Percentiles rank a stretch among this genome's conserved stretches.
These are phyloP conservation scores for Patagioenas fasciata DNA, from an alignment of 2,113 vertebrate species.

Conservation along the genomic window DNA sequence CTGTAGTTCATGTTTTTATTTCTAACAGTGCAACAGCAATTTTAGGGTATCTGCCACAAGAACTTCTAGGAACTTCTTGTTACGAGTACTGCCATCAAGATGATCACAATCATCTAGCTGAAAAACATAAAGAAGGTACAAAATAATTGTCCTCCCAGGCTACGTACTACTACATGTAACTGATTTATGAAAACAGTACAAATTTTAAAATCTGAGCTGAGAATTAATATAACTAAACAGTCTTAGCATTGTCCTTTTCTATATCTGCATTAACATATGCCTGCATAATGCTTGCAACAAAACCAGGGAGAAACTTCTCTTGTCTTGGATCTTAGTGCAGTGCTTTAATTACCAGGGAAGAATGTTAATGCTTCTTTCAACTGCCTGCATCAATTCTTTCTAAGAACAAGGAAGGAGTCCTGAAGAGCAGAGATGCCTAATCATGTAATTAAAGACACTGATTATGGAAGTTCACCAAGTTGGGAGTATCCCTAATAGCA, in stretches of 20 bases:
- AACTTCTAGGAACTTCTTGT: constrained; percentile 91
- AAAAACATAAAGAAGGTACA: constrained; percentile 90
- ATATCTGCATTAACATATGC: not conserved
- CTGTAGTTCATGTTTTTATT: constrained; percentile 38
- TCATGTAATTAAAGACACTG: not conserved
- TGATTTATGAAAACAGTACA: not conserved
- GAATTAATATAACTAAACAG: not conserved
- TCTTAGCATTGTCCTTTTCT: not conserved
- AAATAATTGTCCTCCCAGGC: not conserved
- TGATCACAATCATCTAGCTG: constrained; percentile 87
- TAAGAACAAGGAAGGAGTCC: not conserved
- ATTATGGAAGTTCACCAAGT: not conserved
- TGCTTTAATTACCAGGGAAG: not conserved
- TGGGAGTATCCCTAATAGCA: not conserved
- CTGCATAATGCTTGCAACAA: not conserved
- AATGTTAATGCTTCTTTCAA: not conserved
- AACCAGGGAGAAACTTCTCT: not conserved
- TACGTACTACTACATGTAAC: not conserved
- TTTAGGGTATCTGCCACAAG: constrained; percentile 91
- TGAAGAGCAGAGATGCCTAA: not conserved
- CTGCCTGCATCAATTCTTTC: not conserved
- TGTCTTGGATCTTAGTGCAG: not conserved
- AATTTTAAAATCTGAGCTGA: not conserved
- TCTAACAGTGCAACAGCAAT: constrained; percentile 84
- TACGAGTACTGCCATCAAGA: constrained; percentile 94